Conservation (phyloP, 2,888 invertebrate genomes). For the Exocentrus adspersus region DNA sequence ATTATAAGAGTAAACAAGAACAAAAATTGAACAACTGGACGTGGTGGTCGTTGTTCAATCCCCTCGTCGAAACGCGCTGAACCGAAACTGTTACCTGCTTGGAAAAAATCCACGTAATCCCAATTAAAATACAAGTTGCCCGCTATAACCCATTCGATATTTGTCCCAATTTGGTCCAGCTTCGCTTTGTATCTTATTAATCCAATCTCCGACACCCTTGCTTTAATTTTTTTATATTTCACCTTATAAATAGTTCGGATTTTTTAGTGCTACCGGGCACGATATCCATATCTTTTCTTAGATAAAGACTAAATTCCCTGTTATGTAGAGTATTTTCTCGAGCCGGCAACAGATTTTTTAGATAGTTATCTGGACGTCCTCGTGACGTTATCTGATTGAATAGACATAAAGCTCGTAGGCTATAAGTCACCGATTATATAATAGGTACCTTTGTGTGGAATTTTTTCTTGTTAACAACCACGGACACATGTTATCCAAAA, state of each 20-base stretch:
- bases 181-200: conserved; percentile 27
- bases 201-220: conserved; percentile 37
- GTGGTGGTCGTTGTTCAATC: background rate
- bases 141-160: conserved; percentile 22
- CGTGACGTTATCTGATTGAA: conserved; percentile 18
- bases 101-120: conserved; percentile 3
- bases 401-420: conserved; percentile 6
- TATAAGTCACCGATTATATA: conserved; percentile 16
- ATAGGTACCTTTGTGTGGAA: conserved; percentile 19
- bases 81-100: too few species aligned
- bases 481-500: background rate
- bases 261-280: conserved; percentile 33
- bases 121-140: conserved; percentile 27
- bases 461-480: conserved; percentile 16
- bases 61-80: too few species aligned
- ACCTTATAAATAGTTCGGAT: conserved; percentile 22
- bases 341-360: conserved; percentile 15
- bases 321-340: conserved; percentile 32
- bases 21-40: conserved; percentile 1
- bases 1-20: conserved; percentile 20
- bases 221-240: conserved; percentile 27
- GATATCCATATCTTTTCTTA: conserved; percentile 37
- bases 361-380: conserved; percentile 24
- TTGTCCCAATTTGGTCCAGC: conserved; percentile 29
- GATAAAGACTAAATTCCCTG: conserved; percentile 43